Percentiles rank a stretch among this genome's conserved stretches.
These are phyloP conservation scores for Ifrita kowaldi DNA, from an alignment of 2,113 vertebrate species.

Conservation along the genomic window DNA sequence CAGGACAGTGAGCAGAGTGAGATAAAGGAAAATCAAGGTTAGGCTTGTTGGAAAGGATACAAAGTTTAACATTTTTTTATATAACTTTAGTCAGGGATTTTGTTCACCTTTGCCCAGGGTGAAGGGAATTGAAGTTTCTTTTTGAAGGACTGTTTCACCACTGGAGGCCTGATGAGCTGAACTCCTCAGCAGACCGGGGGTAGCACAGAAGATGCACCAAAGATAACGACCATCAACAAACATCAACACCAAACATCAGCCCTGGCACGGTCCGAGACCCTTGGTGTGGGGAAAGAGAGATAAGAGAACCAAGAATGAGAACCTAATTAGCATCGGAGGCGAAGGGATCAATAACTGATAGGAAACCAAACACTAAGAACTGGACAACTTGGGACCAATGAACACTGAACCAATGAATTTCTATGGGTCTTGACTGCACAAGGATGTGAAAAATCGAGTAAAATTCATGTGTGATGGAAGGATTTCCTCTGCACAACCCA, in stretches of 20 bases:
- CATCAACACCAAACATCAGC: too few species aligned
- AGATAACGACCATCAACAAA: neutral
- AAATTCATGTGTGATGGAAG: neutral
- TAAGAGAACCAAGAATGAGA: neutral
- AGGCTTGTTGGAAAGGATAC: neutral
- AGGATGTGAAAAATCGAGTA: neutral
- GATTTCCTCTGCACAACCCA: neutral
- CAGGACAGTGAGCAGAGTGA: neutral
- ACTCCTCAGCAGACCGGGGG: neutral
- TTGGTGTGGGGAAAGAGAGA: neutral
- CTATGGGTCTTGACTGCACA: neutral
- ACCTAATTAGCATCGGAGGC: fast-evolving
- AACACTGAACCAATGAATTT: neutral
- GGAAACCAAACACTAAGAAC: neutral
- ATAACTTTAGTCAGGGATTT: neutral
- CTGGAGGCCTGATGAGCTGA: neutral
- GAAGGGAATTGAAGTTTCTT: neutral
- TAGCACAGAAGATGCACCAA: neutral
- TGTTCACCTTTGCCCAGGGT: fast-evolving
- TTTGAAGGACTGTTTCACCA: neutral
- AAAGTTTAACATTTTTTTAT: neutral
- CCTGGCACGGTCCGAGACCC: neutral
- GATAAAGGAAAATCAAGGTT: neutral
- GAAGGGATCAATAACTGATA: neutral
- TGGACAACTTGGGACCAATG: neutral